These are phyloP conservation scores for Dasypus novemcinctus DNA, from an alignment of 2,113 vertebrate genomes.

Conservation along the genomic window DNA sequence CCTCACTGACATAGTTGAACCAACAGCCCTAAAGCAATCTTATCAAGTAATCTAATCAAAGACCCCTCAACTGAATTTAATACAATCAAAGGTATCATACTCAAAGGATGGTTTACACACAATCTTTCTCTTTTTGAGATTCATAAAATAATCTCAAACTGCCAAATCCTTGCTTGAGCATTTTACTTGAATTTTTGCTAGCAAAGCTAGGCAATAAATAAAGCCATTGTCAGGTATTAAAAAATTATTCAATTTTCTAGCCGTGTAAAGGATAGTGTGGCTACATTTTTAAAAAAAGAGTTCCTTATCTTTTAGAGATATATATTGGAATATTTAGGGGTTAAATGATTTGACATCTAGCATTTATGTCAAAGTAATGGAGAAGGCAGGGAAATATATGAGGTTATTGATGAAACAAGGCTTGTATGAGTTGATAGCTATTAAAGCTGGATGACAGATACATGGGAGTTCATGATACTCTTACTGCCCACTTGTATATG, in stretches of 20 bases:
- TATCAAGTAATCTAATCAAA: too few relatives aligned
- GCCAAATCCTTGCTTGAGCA: too few relatives aligned
- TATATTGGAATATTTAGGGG: conserved; percentile 18
- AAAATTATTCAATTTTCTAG: neutral
- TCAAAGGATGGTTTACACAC: too few relatives aligned
- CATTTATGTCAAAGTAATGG: conserved; percentile 5
- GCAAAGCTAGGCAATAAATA: too few relatives aligned
- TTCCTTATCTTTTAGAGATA: neutral
- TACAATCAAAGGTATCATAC: too few relatives aligned
- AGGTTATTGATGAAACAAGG: neutral
- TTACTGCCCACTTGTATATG: neutral
- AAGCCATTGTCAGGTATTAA: neutral
- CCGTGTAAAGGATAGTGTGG: neutral
- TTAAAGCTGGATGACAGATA: neutral
- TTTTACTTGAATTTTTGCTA: too few relatives aligned
- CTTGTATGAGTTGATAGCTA: neutral
- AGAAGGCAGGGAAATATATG: neutral
- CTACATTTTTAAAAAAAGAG: neutral
- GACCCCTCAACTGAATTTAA: too few relatives aligned
- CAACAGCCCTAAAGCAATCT: too few relatives aligned
- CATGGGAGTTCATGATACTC: neutral
- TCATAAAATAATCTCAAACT: too few relatives aligned
- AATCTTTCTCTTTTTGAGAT: too few relatives aligned
- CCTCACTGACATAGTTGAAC: too few relatives aligned
- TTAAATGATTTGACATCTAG: neutral